Percentiles rank a stretch among this genome's conserved stretches.
phyloP scores from a whole-genome alignment of 1,140 invertebrate species.

The Sogatella furcifera region DNA sequence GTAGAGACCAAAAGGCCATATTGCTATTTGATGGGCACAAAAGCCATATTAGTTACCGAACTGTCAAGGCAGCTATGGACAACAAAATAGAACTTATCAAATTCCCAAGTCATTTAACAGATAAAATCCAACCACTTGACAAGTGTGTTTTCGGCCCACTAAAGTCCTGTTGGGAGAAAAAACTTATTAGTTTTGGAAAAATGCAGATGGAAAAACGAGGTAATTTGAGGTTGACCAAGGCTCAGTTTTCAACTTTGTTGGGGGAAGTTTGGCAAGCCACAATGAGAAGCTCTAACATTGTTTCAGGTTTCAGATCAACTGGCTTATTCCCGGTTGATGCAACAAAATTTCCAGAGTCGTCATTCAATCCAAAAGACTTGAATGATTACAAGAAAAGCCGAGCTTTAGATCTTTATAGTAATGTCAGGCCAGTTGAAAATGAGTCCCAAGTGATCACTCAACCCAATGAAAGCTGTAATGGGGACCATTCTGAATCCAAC shows the following conservation, averaged over 20 bases:
- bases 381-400: not conserved
- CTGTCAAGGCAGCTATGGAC: not conserved
- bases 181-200: constrained; percentile 11
- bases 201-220: constrained; percentile 11
- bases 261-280: not conserved
- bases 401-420: not conserved
- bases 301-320: not conserved
- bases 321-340: not conserved
- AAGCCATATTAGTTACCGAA: not conserved
- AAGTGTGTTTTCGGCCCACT: constrained; percentile 9
- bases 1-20: not conserved
- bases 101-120: constrained; percentile 1
- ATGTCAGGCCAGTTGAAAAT: too few relatives aligned
- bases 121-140: constrained; percentile 8
- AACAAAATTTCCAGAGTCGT: not conserved
- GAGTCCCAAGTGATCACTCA: not conserved
- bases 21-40: not conserved
- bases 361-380: not conserved
- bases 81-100: not conserved
- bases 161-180: not conserved
- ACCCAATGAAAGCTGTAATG: not conserved
- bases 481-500: not conserved
- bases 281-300: not conserved
- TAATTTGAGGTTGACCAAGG: not conserved
- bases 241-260: not conserved